phyloP scores from a whole-genome alignment of 2,797 vertebrate species.

The Platalea minor region DNA sequence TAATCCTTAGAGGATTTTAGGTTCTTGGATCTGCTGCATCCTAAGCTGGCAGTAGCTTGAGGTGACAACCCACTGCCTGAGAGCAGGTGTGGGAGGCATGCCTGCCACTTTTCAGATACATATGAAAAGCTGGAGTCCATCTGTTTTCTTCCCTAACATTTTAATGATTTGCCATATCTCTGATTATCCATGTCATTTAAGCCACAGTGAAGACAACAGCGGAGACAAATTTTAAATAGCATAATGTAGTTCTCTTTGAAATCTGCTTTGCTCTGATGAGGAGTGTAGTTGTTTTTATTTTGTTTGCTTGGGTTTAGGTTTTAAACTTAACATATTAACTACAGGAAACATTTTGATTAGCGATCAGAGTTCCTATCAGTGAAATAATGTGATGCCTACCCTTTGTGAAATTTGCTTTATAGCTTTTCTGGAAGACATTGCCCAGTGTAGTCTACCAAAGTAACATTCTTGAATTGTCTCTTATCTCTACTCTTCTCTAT shows the following conservation, averaged over 20 bases:
- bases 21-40: neutral
- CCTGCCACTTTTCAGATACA: neutral
- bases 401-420: neutral
- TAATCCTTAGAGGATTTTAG: neutral
- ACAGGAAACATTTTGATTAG: neutral
- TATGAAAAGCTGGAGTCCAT: neutral
- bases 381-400: neutral
- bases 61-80: neutral
- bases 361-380: neutral
- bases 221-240: neutral
- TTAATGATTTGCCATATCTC: neutral
- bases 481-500: neutral
- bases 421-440: neutral
- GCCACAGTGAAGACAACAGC: neutral
- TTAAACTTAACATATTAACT: neutral
- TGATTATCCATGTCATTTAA: neutral
- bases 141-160: neutral
- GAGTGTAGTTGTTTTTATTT: neutral
- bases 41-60: neutral
- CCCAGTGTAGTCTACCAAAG: neutral
- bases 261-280: neutral
- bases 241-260: neutral
- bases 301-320: neutral
- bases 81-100: neutral
- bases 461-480: neutral